These are phyloP conservation scores for Lasioglossum leucozonium DNA, from an alignment of 2,888 invertebrate genomes.

Conservation along the genomic window DNA sequence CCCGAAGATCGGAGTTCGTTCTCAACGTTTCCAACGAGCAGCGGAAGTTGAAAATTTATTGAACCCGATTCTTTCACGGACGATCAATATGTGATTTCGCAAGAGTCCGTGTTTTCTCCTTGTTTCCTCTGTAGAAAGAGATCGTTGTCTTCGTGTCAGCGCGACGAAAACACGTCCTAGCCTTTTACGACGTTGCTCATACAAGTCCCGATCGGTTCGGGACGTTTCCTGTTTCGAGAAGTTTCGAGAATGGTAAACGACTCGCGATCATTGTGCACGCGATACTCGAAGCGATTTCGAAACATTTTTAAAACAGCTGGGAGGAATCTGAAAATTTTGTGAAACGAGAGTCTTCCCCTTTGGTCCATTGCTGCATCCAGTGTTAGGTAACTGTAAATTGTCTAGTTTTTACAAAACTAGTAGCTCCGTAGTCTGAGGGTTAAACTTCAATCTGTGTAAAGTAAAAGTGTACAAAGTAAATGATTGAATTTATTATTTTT, in stretches of 20 bases:
- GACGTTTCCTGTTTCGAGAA: conserved; percentile 38
- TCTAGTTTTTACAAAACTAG: no score
- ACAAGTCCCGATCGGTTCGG: conserved; percentile 18
- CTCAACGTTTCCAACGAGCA: neutral
- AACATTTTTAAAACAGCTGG: neutral
- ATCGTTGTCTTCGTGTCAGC: neutral
- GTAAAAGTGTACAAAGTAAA: no score
- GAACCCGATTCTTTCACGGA: neutral
- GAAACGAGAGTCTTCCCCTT: no score
- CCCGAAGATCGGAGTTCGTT: neutral
- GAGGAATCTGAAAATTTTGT: neutral
- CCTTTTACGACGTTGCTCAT: neutral
- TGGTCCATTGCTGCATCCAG: no score
- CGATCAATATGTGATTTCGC: neutral
- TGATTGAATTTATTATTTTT: no score
- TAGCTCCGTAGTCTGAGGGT: no score
- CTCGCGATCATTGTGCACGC: neutral
- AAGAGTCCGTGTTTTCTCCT: neutral
- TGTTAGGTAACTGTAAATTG: no score
- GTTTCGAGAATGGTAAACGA: neutral
- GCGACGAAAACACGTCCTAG: neutral
- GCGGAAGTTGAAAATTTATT: neutral
- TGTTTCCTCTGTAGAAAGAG: neutral
- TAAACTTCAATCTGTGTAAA: no score
- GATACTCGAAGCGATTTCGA: neutral